phyloP scores from a whole-genome alignment of 2,888 invertebrate genomes.

The Phragmatobia fuliginosa region DNA sequence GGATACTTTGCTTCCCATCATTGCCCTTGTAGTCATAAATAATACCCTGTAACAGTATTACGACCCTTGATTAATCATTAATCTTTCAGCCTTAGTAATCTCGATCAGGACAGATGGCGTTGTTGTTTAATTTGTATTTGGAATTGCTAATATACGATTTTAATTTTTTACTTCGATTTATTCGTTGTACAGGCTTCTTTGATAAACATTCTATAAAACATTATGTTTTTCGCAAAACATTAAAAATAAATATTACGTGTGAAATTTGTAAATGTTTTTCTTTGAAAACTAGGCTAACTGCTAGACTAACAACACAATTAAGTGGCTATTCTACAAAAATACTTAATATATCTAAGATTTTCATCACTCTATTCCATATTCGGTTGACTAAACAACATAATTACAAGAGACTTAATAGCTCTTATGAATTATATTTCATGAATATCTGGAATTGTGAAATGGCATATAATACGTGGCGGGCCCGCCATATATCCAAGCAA shows the following conservation, averaged over 20 bases:
- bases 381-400: no score
- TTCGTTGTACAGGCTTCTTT: not conserved
- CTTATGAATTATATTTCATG: no score
- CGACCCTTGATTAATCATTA: slow-evolving; percentile 49
- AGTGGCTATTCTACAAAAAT: no score
- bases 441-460: no score
- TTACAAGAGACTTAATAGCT: no score
- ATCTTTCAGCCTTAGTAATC: slow-evolving; percentile 47
- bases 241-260: not conserved
- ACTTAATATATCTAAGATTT: no score
- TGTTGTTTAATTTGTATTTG: slow-evolving; percentile 49
- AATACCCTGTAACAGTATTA: slow-evolving; percentile 54
- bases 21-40: slow-evolving; percentile 59
- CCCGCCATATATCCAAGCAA: not conserved
- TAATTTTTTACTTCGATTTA: slow-evolving; percentile 46
- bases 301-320: no score
- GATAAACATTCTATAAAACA: slow-evolving; percentile 1
- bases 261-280: not conserved
- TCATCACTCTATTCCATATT: no score
- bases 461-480: not conserved
- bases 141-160: slow-evolving; percentile 41
- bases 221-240: not conserved
- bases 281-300: no score
- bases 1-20: slow-evolving; percentile 64
- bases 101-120: slow-evolving; percentile 42